Conservation (phyloP, 2,113 vertebrate genomes). For the Dicrurus megarhynchus region DNA sequence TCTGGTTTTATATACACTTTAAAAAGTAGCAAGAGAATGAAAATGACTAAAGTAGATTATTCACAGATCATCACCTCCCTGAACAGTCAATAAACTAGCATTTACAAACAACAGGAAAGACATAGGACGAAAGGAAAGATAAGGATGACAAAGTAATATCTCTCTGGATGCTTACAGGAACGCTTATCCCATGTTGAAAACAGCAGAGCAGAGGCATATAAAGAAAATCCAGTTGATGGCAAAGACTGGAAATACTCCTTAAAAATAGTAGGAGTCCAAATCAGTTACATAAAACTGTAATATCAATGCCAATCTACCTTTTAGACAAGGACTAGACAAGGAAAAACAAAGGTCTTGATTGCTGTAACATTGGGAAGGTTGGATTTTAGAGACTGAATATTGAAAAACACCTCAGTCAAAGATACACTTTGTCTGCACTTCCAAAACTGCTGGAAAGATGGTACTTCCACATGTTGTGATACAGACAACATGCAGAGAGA, state of each 20-base stretch:
- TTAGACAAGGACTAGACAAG: background rate
- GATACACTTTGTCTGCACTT: background rate
- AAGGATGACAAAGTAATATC: background rate
- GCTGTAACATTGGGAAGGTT: background rate
- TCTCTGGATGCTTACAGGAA: background rate
- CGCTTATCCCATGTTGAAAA: background rate
- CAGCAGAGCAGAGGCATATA: background rate
- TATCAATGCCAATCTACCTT: background rate
- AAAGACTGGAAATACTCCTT: background rate
- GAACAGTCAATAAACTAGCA: background rate
- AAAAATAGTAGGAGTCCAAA: background rate
- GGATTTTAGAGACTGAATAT: background rate
- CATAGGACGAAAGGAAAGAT: background rate
- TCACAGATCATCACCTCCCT: background rate
- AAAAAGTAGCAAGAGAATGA: background rate
- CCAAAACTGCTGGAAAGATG: background rate
- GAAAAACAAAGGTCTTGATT: background rate
- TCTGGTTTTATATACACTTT: background rate
- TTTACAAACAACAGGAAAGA: background rate
- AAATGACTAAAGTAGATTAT: background rate
- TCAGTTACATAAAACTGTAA: background rate
- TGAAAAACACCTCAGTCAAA: background rate
- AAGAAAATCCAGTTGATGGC: background rate
- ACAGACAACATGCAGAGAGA: background rate
- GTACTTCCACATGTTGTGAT: background rate